A percentile compares a stretch with the other conserved stretches of the same genome.
Evolutionary conservation across 2,113 vertebrate species (phyloP).

Genomic region (Rhinopomastus cyanomelas): DNA sequence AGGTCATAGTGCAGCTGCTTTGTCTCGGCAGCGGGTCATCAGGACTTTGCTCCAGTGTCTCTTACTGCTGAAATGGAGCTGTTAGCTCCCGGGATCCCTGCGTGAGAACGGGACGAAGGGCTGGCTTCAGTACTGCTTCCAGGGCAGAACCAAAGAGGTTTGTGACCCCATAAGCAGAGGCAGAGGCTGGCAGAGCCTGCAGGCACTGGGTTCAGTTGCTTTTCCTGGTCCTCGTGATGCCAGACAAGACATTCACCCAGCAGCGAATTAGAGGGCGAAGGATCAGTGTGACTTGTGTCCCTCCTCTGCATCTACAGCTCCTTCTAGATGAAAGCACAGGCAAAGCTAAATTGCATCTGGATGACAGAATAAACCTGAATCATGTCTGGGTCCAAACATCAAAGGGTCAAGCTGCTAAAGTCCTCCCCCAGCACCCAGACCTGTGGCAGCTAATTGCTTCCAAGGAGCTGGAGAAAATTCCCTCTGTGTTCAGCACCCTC

Average conservation of each 20-base stretch:
- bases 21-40: neutral
- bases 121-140: neutral
- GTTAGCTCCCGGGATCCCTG: too few relatives aligned
- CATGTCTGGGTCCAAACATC: neutral
- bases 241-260: neutral
- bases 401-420: neutral
- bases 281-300: neutral
- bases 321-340: neutral
- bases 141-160: neutral
- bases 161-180: neutral
- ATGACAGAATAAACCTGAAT: neutral
- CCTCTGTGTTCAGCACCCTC: neutral
- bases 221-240: neutral
- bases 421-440: neutral
- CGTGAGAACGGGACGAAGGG: too few relatives aligned
- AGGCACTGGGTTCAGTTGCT: accelerated
- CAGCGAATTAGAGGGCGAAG: neutral
- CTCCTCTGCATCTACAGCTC: neutral
- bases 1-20: neutral
- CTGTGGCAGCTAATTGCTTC: neutral
- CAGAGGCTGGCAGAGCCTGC: neutral
- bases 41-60: neutral
- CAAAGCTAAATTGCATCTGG: neutral
- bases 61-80: too few relatives aligned
- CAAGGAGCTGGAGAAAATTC: neutral